A percentile compares a stretch with the other conserved stretches of the same genome.
Evolutionary conservation across 1,140 invertebrate genomes (phyloP).

Genomic region (Drosophila asahinai): DNA sequence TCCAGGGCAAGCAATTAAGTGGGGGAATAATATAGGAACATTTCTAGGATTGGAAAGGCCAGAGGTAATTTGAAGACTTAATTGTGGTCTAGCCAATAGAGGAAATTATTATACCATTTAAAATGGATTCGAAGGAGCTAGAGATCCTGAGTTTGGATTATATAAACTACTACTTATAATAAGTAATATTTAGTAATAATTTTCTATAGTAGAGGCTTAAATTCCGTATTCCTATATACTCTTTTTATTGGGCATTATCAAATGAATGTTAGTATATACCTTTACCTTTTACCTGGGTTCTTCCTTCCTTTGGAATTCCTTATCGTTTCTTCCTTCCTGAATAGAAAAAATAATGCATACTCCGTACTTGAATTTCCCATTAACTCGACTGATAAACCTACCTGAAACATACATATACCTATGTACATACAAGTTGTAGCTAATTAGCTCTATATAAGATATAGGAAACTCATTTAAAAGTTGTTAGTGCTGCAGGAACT

Average conservation of each 20-base stretch:
- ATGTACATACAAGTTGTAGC: not conserved
- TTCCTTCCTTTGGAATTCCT: not conserved
- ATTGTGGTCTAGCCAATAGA: not conserved
- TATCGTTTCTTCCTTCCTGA: not conserved
- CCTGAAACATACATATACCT: not conserved
- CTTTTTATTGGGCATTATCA: too few relatives aligned
- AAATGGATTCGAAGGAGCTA: not conserved
- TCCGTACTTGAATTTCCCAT: not conserved
- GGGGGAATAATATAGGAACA: not conserved
- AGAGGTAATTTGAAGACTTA: conserved; percentile 8
- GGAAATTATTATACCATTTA: not conserved
- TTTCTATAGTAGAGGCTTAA: too few relatives aligned
- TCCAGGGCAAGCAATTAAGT: conserved; percentile 5
- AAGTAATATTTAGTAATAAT: too few relatives aligned
- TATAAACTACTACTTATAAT: not conserved
- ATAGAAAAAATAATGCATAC: not conserved
- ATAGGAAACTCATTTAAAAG: not conserved
- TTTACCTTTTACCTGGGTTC: not conserved
- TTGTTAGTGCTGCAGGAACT: not conserved
- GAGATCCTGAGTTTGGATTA: not conserved
- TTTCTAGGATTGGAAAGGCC: not conserved
- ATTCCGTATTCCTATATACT: too few relatives aligned
- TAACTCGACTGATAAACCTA: conserved; percentile 13
- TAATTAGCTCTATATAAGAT: not conserved
- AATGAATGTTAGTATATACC: not conserved